Evolutionary conservation across 2,113 vertebrate species (phyloP).

Genomic region (Prietella phreatophila): DNA sequence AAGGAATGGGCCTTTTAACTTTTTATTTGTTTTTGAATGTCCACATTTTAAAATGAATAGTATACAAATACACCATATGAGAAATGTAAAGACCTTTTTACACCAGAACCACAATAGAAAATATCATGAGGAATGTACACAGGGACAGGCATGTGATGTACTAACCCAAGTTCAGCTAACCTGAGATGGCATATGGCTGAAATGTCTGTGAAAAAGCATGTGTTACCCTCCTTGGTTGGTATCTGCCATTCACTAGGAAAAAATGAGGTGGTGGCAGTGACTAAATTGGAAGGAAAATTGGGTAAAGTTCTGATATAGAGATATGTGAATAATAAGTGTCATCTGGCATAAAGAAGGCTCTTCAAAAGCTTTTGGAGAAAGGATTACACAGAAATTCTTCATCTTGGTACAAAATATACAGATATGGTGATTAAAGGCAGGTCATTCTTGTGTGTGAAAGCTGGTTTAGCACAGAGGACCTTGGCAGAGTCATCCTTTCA

Average conservation of each 20-base stretch:
- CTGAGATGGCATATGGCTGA: background rate
- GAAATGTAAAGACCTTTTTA: background rate
- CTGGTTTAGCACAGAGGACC: background rate
- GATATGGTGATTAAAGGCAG: background rate
- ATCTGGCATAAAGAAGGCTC: background rate
- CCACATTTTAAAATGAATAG: background rate
- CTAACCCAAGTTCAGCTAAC: background rate
- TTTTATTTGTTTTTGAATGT: background rate
- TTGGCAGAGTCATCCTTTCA: background rate
- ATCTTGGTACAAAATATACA: background rate
- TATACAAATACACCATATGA: background rate
- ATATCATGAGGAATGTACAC: background rate
- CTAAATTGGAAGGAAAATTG: background rate
- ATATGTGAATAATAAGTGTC: background rate
- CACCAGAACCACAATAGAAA: background rate
- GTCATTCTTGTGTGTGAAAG: background rate
- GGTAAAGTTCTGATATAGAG: background rate
- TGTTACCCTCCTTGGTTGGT: background rate
- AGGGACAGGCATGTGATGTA: background rate
- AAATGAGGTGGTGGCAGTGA: background rate
- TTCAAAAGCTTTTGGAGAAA: background rate
- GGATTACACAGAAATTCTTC: background rate
- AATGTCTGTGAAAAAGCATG: background rate
- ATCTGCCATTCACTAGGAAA: background rate
- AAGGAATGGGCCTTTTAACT: background rate